Evolutionary conservation across 92 coral and sea anemone species (phyloP), one percentile per base, ranked within the genome.

Genomic region (Virgularia gustaviana): DNA sequence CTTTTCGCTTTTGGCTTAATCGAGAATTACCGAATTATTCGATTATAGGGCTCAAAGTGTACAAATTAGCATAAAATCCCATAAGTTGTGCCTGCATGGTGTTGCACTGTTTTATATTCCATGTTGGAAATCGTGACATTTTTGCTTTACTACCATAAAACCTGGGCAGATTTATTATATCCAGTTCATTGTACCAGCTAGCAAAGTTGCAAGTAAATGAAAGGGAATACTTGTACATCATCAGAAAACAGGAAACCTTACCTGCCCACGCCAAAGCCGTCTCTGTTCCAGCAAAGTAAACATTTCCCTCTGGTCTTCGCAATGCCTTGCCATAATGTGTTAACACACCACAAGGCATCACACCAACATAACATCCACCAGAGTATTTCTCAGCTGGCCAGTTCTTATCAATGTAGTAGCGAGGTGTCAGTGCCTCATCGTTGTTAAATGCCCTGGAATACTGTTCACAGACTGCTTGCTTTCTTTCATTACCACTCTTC

Each of bases 361-460:
- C 57, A 49, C 95, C 85, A 22, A 82, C 99, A 78, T 94, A 94
- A 55, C 99, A 94, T 0, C 99, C 99, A 33, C 99, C 96, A 23
- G 99, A 94, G 53, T 87, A 94, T 57, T 89, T 94, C 82, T 94
- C 99, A 23, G 99, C 99, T 2, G 89, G 99, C 99, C 99, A 94
- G 82, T 94, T 94, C 62, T 87, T 94, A 81, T 94, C 99, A 12
- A 94, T 64, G 47, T 94, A 94, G 53, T 86, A 83, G 51, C 83
- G 79, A 9, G 99, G 99, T 41, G 86, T 83, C 54, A 87, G 82
- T 5, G 99, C 99, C 61, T 94, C 90, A 49, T 87, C 85, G 4
- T 78, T 81, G 62, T 84, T 75, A 64, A 89, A 87, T 11, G 87
- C 88, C 71, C 80, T 85, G 8, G 99, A 88, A 78, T 94, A 94